Evolutionary conservation across 1,140 invertebrate genomes (phyloP), one percentile per base, ranked within the genome.

Genomic region (Riptortus pedestris): DNA sequence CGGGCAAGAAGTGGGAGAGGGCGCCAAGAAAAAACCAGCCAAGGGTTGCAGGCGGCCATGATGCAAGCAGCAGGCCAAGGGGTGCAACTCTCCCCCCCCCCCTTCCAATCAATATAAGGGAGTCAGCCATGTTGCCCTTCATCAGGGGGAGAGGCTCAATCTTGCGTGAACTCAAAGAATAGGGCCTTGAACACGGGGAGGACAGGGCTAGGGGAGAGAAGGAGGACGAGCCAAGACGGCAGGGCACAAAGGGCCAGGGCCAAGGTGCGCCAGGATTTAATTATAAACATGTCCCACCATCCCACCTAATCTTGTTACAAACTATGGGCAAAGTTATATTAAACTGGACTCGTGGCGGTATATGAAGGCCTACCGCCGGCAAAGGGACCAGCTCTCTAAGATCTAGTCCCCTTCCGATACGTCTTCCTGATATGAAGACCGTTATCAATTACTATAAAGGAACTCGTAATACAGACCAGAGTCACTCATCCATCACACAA

Each of bases 291-390:
- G 64, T 65, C 64, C 64, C 28, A 45, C 26, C 52, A 24, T 38
- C 26, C 60, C n/a, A 27, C 58, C 31, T 65, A 65, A 65, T 65
- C 64, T 65, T 65, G 64, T 65, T 65, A 65, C 58, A 65, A 61
- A 65, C 64, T 65, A 65, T 65, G 57, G 64, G 31, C 58, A 51
- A 65, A 65, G 64, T 65, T 65, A 61, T 65, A 65, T 65, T 65
- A 61, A 65, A 65, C 64, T 61, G 38, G 64, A 65, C 64, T 22
- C n/a, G 18, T 29, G 31, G 18, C 20, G 60, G n/a, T 38, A 60
- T 64, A 60, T 59, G 57, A 64, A 60, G 33, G 29, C 57, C 57
- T 58, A 14, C 51, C 51, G n/a, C 26, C 24, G 51, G 18, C 24
- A 38, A 38, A 38, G 31, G 31, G n/a, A n/a, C 31, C 5, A 14